Conservation (phyloP, 2,797 vertebrate species). For the Holocentrus rufus region DNA sequence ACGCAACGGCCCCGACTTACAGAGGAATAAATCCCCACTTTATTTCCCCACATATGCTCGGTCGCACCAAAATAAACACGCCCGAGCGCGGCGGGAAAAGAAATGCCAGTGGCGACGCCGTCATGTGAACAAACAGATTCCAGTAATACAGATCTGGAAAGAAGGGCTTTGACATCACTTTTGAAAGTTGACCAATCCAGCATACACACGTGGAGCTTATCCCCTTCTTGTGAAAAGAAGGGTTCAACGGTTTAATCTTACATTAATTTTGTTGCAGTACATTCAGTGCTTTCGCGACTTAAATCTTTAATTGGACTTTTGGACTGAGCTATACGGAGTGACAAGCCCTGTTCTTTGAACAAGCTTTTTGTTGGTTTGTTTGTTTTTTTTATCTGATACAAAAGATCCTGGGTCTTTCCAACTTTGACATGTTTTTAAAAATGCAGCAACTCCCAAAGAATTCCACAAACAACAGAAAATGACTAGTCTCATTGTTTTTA, state of each 20-base stretch:
- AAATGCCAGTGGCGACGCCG: conserved; percentile 32
- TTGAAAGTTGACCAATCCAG: background rate
- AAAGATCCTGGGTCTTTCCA: background rate
- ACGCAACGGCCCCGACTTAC: conserved; percentile 73
- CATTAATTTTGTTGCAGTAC: background rate
- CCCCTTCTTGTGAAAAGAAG: conserved; percentile 1
- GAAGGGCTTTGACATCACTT: background rate
- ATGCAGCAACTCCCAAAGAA: background rate
- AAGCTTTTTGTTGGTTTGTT: background rate
- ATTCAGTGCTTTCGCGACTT: conserved; percentile 13
- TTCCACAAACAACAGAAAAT: background rate
- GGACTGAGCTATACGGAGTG: conserved; percentile 23
- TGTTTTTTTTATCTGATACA: background rate
- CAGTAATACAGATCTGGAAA: background rate
- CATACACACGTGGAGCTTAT: background rate
- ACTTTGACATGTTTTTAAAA: background rate
- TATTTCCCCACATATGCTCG: conserved; percentile 73
- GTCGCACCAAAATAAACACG: conserved; percentile 65
- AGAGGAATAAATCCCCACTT: conserved; percentile 76
- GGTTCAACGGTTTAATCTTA: background rate
- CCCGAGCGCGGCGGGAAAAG: background rate
- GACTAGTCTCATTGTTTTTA: no score
- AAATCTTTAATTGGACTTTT: conserved; percentile 28
- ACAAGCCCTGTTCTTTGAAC: conserved; percentile 18
- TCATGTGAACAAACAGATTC: conserved; percentile 16